Percentiles rank a stretch among this genome's conserved stretches.
These are phyloP conservation scores for Enteromius thamalakanensis DNA, from an alignment of 2,797 vertebrate species.

Conservation along the genomic window DNA sequence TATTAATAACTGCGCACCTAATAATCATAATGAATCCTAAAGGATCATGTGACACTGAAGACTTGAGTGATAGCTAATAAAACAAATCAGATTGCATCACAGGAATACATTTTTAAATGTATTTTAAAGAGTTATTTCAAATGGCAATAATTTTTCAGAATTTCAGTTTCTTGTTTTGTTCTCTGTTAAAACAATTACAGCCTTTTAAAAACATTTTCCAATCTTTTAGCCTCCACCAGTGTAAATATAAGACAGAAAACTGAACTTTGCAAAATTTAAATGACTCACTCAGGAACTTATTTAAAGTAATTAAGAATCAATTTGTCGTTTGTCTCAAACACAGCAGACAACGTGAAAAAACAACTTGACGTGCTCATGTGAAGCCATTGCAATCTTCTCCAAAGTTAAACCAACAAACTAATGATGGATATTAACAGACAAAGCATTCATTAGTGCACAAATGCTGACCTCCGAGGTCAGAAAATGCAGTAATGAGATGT, in stretches of 20 bases:
- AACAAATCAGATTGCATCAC: background rate
- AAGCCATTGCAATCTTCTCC: background rate
- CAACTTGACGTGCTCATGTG: background rate
- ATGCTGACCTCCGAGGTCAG: conserved; percentile 31
- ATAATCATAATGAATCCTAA: background rate
- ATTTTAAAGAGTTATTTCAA: background rate
- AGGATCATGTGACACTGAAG: background rate
- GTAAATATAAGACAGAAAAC: background rate
- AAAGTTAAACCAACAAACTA: conserved; percentile 8
- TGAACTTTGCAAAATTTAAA: conserved; percentile 4
- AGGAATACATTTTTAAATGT: background rate
- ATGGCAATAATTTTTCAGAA: background rate
- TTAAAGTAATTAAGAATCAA: background rate
- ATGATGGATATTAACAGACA: conserved; percentile 12
- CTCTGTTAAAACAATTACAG: background rate
- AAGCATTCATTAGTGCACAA: conserved; percentile 31
- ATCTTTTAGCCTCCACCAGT: background rate
- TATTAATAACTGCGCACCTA: background rate
- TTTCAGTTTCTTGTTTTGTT: background rate
- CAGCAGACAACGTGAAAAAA: background rate
- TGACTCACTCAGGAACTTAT: background rate
- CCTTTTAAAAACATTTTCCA: background rate
- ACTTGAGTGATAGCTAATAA: no score
- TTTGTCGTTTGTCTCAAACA: background rate
- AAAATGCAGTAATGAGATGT: conserved; percentile 31